These are phyloP conservation scores for Geodia barretti DNA, from an alignment of 37 sponge, comb jelly and placozoan species.

Conservation along the genomic window DNA sequence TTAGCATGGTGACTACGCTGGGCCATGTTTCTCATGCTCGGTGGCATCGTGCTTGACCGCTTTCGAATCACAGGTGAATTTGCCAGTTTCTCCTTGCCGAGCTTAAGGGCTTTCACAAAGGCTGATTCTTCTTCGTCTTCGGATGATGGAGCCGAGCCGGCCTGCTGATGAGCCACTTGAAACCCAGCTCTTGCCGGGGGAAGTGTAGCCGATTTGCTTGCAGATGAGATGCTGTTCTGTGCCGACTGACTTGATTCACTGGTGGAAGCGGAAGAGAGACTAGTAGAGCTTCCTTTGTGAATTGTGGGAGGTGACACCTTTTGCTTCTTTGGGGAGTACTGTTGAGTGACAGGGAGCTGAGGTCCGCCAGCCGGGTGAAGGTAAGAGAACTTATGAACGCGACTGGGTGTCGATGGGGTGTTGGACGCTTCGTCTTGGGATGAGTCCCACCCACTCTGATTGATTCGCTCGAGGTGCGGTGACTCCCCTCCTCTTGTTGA, in stretches of 20 bases:
- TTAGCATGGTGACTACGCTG: too few species aligned
- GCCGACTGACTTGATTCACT: not conserved
- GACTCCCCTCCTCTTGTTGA: not conserved
- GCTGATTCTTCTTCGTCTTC: conserved; percentile 41
- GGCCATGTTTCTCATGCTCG: too few species aligned
- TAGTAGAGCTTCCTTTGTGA: not conserved
- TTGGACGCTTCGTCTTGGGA: conserved; percentile 5
- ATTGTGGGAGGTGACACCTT: not conserved
- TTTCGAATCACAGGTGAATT: not conserved
- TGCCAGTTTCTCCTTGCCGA: not conserved
- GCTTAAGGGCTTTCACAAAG: conserved; percentile 26
- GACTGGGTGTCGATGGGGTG: conserved; percentile 2
- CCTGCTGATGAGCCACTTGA: not conserved
- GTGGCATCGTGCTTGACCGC: not conserved
- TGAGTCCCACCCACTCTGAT: conserved; percentile 14
- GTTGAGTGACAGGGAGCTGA: not conserved
- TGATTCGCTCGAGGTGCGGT: not conserved
- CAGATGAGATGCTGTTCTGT: not conserved
- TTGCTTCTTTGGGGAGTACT: not conserved
- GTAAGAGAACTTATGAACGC: not conserved
- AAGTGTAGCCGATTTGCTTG: not conserved
- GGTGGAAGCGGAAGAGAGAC: not conserved
- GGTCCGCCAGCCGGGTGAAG: not conserved
- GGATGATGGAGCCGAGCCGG: not conserved
- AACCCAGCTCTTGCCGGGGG: too few species aligned